Evolutionary conservation across 2,888 invertebrate species (phyloP), one percentile per base, ranked within the genome.

Genomic region (Eristalis arbustorum): DNA sequence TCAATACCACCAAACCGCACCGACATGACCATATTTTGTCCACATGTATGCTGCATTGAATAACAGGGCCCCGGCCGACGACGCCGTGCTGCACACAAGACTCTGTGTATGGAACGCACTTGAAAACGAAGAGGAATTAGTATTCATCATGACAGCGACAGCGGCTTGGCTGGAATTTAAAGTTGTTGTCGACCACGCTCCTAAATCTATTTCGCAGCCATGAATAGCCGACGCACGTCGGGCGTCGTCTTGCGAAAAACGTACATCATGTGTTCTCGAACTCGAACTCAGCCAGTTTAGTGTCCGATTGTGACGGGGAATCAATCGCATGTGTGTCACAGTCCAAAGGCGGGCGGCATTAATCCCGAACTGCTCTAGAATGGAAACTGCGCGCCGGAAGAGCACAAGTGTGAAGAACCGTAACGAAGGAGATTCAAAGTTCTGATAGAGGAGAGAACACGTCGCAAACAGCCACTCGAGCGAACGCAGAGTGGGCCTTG

Each of bases 11-110:
- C 49, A 73, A 18, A 79, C 79, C 79, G 62, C 79, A 79, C 25
- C 72, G 49, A 67, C 67, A 74, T 37, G 13, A 68, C 80, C 74
- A 80, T 68, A 71, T 68, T 80, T 80, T 56, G 72, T 80, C 84
- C 84, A 84, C 71, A 84, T 84, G 80, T 64, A 22, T 13, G 14
- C 49, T 78, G 71, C 71, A 71, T 64, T 42, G 57, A 34, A 59
- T 42, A 66, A 40, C 40, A 25, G 25, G 59, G 63, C 10, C 22
- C n/a, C 13, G 18, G 31, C 18, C 22, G 18, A 13, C 22, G 18
- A 13, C 31, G 22, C 18, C n/a, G 22, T 10, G 25, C n/a, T 8
- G 34, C 18, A 28, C 14, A n/a, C 5, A 8, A 25, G n/a, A 28
- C 4, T n/a, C 8, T 0, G 28, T 31, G 62, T 62, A 31, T 62